Percentiles rank a stretch among this genome's conserved stretches.
Conservation (phyloP, 1,140 invertebrate species). For the Mactra quadrangularis region DNA sequence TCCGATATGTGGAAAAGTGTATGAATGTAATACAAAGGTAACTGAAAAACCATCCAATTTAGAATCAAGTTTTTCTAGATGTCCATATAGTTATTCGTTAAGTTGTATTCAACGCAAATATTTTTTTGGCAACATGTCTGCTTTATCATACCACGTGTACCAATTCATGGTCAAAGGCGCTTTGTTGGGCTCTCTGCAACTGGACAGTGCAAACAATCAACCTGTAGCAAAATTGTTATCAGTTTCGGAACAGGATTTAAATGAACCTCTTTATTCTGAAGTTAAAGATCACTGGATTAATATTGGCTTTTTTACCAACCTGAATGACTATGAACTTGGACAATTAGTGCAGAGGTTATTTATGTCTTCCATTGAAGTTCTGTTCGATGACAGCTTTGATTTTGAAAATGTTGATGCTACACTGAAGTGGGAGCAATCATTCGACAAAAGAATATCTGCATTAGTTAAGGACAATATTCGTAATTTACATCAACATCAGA, state of each 20-base stretch:
- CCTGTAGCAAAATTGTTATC: not conserved
- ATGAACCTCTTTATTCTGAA: not conserved
- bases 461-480: not conserved
- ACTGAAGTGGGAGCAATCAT: conserved; percentile 13
- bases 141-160: not conserved
- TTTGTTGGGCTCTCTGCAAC: conserved; percentile 7
- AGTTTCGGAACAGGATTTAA: not conserved
- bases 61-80: too few species aligned
- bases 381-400: not conserved
- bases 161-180: conserved; percentile 21
- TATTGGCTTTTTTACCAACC: not conserved
- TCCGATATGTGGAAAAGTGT: too few species aligned
- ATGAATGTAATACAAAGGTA: too few species aligned
- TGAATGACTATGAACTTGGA: conserved; percentile 33
- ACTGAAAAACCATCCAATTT: too few species aligned
- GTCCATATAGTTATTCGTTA: too few species aligned
- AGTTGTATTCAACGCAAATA: too few species aligned
- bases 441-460: not conserved
- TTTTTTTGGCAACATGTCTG: too few species aligned
- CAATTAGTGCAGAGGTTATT: conserved; percentile 31
- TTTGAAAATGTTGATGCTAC: not conserved
- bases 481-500: not conserved
- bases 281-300: conserved; percentile 9
- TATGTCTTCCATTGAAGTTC: not conserved
- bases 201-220: not conserved